Evolutionary conservation across 2,888 invertebrate species (phyloP).

Genomic region (Lithophane socia): DNA sequence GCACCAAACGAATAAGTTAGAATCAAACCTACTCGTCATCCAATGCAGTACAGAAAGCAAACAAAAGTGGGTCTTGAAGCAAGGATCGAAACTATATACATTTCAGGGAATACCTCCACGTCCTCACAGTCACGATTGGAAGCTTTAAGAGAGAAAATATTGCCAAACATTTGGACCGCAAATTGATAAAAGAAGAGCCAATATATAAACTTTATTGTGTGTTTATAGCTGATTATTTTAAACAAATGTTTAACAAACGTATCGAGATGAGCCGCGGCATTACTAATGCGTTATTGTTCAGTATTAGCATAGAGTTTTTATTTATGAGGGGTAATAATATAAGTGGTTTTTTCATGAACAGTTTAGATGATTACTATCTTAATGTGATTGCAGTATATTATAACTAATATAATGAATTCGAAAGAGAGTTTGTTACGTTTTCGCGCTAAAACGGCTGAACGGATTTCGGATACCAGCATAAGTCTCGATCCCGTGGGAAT

Average conservation of each 20-base stretch:
- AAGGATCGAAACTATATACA: neutral
- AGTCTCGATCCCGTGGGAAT: too few relatives aligned
- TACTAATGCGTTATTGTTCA: neutral
- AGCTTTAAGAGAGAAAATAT: slow-evolving; percentile 73
- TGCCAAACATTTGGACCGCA: slow-evolving; percentile 68
- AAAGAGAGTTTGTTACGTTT: too few relatives aligned
- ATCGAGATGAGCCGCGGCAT: slow-evolving; percentile 1
- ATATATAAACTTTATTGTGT: slow-evolving; percentile 61
- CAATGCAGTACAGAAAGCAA: neutral
- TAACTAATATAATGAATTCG: too few relatives aligned
- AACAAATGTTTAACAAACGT: slow-evolving; percentile 30
- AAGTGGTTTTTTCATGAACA: neutral
- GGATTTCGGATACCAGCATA: too few relatives aligned
- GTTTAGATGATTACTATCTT: neutral
- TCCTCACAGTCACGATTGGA: slow-evolving; percentile 58
- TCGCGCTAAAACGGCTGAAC: too few relatives aligned
- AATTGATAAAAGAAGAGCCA: slow-evolving; percentile 69
- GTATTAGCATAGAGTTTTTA: neutral
- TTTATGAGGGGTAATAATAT: neutral
- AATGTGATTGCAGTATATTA: too few relatives aligned
- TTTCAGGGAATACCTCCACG: slow-evolving; percentile 1
- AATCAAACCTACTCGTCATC: neutral
- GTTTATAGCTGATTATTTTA: slow-evolving; percentile 56
- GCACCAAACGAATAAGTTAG: neutral
- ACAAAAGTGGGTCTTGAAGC: neutral